A percentile compares a stretch with the other conserved stretches of the same genome.
These are phyloP conservation scores for Eleginops maclovinus DNA, from an alignment of 2,113 vertebrate genomes.

Conservation along the genomic window DNA sequence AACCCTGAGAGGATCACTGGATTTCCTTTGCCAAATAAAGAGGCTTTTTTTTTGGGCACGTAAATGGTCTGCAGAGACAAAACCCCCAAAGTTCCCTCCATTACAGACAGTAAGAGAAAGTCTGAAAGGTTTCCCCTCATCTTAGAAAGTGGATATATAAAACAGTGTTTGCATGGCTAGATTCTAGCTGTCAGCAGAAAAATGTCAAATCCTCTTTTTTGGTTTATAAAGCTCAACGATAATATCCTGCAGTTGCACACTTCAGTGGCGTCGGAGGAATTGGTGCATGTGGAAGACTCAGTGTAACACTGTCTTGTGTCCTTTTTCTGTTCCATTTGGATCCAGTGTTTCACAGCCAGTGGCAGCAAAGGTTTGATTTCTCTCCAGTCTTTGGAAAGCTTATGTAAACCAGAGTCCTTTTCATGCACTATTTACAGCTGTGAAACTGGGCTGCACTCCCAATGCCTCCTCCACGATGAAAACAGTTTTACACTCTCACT, in stretches of 20 bases:
- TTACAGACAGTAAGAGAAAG: background rate
- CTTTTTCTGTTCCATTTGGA: background rate
- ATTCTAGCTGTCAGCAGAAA: background rate
- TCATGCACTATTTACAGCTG: slow-evolving; percentile 79
- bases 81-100: too few species aligned
- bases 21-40: background rate
- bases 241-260: background rate
- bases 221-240: background rate
- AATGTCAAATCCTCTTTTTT: background rate
- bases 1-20: background rate
- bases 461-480: slow-evolving; percentile 23
- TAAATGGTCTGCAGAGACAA: too few species aligned
- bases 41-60: too few species aligned
- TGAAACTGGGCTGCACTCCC: slow-evolving; percentile 69
- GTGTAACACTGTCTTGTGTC: slow-evolving; percentile 9
- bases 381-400: slow-evolving; percentile 38
- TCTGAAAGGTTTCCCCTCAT: background rate
- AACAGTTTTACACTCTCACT: slow-evolving; percentile 60
- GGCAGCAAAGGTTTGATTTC: slow-evolving; percentile 42
- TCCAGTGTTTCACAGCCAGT: slow-evolving; percentile 41
- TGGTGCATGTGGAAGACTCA: background rate
- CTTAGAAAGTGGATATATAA: background rate
- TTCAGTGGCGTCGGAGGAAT: background rate
- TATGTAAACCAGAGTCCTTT: slow-evolving; percentile 66
- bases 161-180: background rate